Evolutionary conservation across 2,113 vertebrate species (phyloP), one percentile per base, ranked within the genome.

Genomic region (Ceratotherium simum): DNA sequence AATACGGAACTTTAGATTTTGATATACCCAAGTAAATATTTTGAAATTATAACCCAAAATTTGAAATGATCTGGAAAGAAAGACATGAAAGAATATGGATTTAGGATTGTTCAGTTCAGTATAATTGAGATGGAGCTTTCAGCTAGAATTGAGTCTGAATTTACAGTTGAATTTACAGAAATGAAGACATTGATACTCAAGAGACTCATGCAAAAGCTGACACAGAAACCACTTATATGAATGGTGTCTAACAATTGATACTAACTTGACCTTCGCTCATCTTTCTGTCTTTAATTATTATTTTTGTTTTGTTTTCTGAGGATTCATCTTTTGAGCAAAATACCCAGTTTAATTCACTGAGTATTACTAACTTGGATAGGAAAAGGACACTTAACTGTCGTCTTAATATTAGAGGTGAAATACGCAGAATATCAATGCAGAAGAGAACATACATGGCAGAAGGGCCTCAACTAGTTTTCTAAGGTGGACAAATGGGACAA

Each of bases 1-100:
- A 96, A 91, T 81, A 56, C 4, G 46, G 67, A 69, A 62, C 91
- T 97, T 91, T 91, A 95, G 51, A 85, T 91, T 78, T 94, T 96
- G 39, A 73, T 90, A 78, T 93, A 56, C 25, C 76, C 46, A 93
- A 75, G 72, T 89, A 97, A 73, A 51, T 90, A 88, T 73, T 95
- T 86, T 91, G 82, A 51, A 69, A 72, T 86, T 88, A 36, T 96
- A 82, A 96, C 3, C 33, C 54, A 72, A 93, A 87, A 85, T 96
- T 96, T 94, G 90, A 33, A 51, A 90, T 93, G 29, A 75, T 67
- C 13, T 78, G 11, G 39, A 46, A 69, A 94, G 67, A 54, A 82
- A 96, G 88, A 39, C 33, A 83, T 84, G 76, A 75, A 96, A 88
- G n/a, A 86, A 90, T 81, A 67, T 84, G 70, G 69, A 91, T 84